Evolutionary conservation across 2,113 vertebrate genomes (phyloP).

Genomic region (Globicephala melas): DNA sequence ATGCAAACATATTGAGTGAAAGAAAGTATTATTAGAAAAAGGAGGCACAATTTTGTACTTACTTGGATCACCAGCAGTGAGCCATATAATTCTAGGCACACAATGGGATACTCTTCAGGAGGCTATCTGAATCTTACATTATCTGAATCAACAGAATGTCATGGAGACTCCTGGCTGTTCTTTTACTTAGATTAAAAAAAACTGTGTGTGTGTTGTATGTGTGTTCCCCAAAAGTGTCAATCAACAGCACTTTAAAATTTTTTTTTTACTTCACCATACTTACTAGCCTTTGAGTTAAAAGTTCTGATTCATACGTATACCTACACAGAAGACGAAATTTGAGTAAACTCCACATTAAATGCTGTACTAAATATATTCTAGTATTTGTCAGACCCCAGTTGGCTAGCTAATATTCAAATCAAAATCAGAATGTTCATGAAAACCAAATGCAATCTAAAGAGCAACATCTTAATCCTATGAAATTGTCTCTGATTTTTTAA

Average conservation of each 20-base stretch:
- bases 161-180: background rate
- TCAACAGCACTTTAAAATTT: background rate
- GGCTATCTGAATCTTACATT: background rate
- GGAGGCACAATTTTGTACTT: background rate
- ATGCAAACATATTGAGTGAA: background rate
- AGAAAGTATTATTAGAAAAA: background rate
- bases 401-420: constrained; percentile 77
- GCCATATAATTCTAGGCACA: background rate
- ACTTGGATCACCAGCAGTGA: background rate
- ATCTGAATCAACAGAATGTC: background rate
- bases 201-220: background rate
- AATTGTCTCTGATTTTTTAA: constrained; percentile 79
- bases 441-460: constrained; percentile 80
- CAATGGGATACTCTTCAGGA: background rate
- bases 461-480: constrained; percentile 68
- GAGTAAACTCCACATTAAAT: constrained; percentile 14
- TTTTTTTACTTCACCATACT: background rate
- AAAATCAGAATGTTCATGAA: constrained; percentile 77
- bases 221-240: background rate
- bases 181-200: background rate
- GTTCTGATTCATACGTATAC: background rate
- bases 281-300: background rate
- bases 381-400: constrained; percentile 54
- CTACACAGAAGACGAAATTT: constrained; percentile 21
- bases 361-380: constrained; percentile 68